phyloP scores from a whole-genome alignment of 2,113 vertebrate species.

The Sebastes schlegelii region DNA sequence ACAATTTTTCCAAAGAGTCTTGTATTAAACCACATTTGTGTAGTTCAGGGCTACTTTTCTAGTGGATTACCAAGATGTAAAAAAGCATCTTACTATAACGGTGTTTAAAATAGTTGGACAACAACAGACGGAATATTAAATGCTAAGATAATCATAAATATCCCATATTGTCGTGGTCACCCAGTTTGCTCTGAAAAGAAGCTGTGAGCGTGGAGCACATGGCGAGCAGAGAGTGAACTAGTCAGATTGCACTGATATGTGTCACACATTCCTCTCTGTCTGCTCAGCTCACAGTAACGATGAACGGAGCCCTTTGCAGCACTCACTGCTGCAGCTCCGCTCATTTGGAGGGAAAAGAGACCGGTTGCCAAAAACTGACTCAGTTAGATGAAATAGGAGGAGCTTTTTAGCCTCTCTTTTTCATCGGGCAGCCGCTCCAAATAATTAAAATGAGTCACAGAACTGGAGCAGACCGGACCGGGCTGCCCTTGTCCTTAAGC shows the following conservation, averaged over 20 bases:
- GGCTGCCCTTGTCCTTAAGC: constrained; percentile 56
- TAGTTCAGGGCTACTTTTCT: neutral
- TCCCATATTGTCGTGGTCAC: neutral
- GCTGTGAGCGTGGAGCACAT: constrained; percentile 29
- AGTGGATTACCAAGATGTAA: neutral
- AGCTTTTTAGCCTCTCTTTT: constrained; percentile 44
- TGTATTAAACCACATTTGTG: neutral
- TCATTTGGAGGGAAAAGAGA: constrained; percentile 66
- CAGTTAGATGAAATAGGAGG: constrained; percentile 70
- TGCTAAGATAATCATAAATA: neutral
- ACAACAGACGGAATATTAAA: neutral
- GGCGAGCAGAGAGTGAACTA: constrained; percentile 35
- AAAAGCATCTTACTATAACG: neutral
- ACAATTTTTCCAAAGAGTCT: neutral
- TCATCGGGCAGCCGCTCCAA: constrained; percentile 20
- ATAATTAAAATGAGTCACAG: constrained; percentile 71
- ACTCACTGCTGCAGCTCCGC: constrained; percentile 31
- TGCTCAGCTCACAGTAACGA: constrained; percentile 50
- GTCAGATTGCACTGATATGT: constrained; percentile 42
- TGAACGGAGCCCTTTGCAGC: constrained; percentile 27
- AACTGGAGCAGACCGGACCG: constrained; percentile 67
- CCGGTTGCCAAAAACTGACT: constrained; percentile 71
- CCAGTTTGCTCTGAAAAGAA: neutral
- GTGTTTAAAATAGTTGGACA: neutral
- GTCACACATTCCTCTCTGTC: constrained; percentile 75